Conservation (phyloP, 2,113 vertebrate species). For the Tinamus guttatus region DNA sequence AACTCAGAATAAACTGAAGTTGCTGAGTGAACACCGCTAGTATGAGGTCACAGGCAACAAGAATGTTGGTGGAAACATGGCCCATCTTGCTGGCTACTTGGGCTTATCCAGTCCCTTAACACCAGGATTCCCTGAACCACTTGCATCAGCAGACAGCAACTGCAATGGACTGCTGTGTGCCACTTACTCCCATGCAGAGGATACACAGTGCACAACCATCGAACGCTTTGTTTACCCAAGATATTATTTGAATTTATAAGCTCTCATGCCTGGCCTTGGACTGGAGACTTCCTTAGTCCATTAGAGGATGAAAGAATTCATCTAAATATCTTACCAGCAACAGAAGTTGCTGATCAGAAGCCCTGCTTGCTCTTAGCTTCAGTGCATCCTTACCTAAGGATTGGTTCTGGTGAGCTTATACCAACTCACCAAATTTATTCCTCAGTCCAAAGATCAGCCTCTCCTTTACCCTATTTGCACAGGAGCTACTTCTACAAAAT, state of each 20-base stretch:
- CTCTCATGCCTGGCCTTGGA: not conserved
- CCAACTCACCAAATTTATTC: not conserved
- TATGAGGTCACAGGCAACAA: not conserved
- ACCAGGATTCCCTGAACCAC: not conserved
- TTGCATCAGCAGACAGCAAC: not conserved
- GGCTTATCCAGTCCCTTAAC: not conserved
- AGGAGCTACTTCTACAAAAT: not conserved
- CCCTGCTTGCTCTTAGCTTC: not conserved
- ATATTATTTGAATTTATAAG: not conserved
- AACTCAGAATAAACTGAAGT: not conserved
- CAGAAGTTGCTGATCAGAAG: not conserved
- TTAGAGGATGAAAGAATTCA: not conserved
- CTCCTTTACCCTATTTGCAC: not conserved
- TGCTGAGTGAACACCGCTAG: not conserved
- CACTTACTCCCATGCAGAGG: not conserved
- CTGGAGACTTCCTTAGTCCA: not conserved
- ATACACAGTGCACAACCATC: not conserved
- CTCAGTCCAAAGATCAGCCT: not conserved
- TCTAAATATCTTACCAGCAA: not conserved
- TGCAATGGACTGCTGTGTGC: not conserved
- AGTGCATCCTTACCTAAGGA: not conserved
- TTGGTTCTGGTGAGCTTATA: no score
- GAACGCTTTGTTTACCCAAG: not conserved
- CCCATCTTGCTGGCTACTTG: not conserved
- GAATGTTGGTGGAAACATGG: not conserved